A percentile compares a stretch with the other conserved stretches of the same genome.
These are phyloP conservation scores for Actinopyga echinites DNA, from an alignment of 53 echinoderm and acorn worm species.

Conservation along the genomic window DNA sequence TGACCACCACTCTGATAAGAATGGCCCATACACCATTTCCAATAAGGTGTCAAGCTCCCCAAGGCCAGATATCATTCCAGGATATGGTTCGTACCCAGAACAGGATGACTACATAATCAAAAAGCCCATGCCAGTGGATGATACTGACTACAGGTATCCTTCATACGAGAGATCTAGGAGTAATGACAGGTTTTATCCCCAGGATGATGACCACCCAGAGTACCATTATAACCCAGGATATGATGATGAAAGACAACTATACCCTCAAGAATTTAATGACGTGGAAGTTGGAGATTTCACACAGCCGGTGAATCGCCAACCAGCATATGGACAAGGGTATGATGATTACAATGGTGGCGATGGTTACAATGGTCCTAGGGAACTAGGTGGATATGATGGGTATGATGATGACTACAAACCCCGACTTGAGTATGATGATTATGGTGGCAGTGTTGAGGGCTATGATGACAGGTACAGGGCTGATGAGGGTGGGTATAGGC, in stretches of 20 bases:
- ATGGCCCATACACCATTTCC: constrained; percentile 18
- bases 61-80: background rate
- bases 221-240: constrained; percentile 20
- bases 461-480: background rate
- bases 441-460: too few species aligned
- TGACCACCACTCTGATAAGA: background rate
- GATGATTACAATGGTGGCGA: background rate
- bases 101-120: too few species aligned
- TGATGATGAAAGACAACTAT: constrained; percentile 4
- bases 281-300: constrained; percentile 27
- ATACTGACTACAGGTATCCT: background rate
- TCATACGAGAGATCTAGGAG: constrained; percentile 7
- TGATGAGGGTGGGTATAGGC: background rate
- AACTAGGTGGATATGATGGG: background rate
- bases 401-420: constrained; percentile 9
- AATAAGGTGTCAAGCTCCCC: background rate
- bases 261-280: background rate
- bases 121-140: too few species aligned
- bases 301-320: constrained; percentile 4
- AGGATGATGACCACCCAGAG: background rate
- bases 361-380: background rate
- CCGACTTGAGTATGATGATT: background rate
- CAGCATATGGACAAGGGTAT: constrained; percentile 23
- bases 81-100: too few species aligned
- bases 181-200: constrained; percentile 5